Conservation (phyloP, 2,888 invertebrate genomes). For the Rhaphigaster nebulosa region DNA sequence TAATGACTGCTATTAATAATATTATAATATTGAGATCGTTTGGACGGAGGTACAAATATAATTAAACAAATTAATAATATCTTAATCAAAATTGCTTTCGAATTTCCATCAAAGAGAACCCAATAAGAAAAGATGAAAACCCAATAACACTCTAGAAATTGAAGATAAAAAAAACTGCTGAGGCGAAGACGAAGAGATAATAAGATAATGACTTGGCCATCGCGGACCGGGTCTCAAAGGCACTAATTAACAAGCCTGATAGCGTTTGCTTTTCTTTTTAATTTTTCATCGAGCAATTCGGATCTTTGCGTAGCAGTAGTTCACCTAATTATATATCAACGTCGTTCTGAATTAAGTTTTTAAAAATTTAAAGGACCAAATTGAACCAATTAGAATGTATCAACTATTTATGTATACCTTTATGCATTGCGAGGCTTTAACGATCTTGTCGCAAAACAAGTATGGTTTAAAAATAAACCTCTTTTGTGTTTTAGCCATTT, state of each 20-base stretch:
- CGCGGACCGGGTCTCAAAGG: not conserved
- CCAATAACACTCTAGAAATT: not conserved
- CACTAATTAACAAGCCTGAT: slow-evolving; percentile 31
- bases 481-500: too few relatives aligned
- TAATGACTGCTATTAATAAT: not conserved
- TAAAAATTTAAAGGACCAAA: not conserved
- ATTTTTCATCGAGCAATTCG: slow-evolving; percentile 17
- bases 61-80: not conserved
- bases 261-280: slow-evolving; percentile 6
- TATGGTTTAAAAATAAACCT: too few relatives aligned
- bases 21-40: not conserved
- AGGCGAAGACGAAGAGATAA: not conserved
- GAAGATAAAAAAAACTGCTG: not conserved
- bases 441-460: not conserved
- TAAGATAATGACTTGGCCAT: slow-evolving; percentile 18
- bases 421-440: not conserved
- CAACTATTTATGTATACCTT: not conserved
- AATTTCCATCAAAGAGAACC: not conserved
- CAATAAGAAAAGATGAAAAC: not conserved
- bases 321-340: not conserved
- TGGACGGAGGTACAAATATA: not conserved
- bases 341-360: not conserved
- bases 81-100: not conserved
- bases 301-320: not conserved
- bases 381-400: not conserved